phyloP scores from a whole-genome alignment of 2,113 vertebrate genomes.

The Lepisosteus oculatus region DNA sequence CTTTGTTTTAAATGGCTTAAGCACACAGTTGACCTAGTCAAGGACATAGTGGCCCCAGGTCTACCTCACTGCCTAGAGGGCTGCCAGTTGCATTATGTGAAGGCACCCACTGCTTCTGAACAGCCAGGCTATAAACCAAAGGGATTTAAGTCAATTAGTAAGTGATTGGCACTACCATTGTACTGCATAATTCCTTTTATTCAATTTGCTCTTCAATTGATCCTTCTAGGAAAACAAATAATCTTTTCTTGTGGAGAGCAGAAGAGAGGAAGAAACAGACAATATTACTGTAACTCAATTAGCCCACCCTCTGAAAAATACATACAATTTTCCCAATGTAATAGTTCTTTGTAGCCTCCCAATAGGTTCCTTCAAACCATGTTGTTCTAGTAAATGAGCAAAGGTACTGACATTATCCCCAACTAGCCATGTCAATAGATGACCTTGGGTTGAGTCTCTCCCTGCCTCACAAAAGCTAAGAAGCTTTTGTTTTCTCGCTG shows the following conservation, averaged over 20 bases:
- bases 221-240: neutral
- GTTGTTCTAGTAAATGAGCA: neutral
- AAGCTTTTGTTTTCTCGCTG: conserved; percentile 1
- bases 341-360: too few relatives aligned
- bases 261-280: too few relatives aligned
- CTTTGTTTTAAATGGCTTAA: too few relatives aligned
- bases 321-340: too few relatives aligned
- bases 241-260: too few relatives aligned
- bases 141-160: conserved; percentile 20
- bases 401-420: neutral
- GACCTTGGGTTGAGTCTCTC: conserved; percentile 7
- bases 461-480: neutral
- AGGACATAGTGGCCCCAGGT: too few relatives aligned
- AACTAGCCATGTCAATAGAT: neutral
- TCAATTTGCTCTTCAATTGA: neutral
- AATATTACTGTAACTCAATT: too few relatives aligned
- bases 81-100: neutral
- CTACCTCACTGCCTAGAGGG: too few relatives aligned
- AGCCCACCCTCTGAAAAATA: too few relatives aligned
- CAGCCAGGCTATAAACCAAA: conserved; percentile 8
- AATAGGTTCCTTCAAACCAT: too few relatives aligned
- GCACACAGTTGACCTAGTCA: too few relatives aligned
- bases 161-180: conserved; percentile 13
- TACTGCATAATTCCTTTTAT: conserved; percentile 11
- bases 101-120: neutral